Conservation (phyloP, 2,888 invertebrate genomes). For the Helleia helle region DNA sequence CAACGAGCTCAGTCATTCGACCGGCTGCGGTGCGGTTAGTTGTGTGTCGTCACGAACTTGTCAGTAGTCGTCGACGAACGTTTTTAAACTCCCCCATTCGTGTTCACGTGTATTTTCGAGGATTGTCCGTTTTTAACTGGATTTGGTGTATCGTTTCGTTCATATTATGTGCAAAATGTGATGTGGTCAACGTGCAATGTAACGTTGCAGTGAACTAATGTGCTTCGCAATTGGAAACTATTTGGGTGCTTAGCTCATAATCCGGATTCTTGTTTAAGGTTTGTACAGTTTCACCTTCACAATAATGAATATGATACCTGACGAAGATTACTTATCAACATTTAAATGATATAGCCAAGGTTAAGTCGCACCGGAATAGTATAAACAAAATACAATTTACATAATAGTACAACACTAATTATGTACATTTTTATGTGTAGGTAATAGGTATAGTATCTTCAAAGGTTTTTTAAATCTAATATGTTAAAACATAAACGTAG, state of each 20-base stretch:
- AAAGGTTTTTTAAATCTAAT: too few species aligned
- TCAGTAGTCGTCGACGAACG: conserved; percentile 49
- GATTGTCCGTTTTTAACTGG: conserved; percentile 36
- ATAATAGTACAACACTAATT: too few species aligned
- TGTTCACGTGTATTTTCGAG: conserved; percentile 37
- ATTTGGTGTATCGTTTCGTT: conserved; percentile 44
- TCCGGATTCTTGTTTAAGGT: conserved; percentile 29
- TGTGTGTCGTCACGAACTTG: conserved; percentile 19
- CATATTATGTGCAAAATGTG: conserved; percentile 68
- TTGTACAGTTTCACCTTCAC: neutral
- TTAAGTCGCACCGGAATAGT: neutral
- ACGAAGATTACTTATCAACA: too few species aligned
- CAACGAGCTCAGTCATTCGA: conserved; percentile 49
- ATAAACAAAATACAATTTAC: too few species aligned
- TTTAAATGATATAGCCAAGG: neutral
- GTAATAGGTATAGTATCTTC: too few species aligned
- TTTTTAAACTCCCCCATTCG: conserved; percentile 36
- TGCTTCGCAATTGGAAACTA: conserved; percentile 59
- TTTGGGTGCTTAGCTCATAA: conserved; percentile 29
- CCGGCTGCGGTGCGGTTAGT: conserved; percentile 29
- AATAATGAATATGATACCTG: too few species aligned
- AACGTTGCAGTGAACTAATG: conserved; percentile 66
- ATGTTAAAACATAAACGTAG: too few species aligned
- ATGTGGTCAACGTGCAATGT: conserved; percentile 61
- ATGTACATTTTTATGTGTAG: too few species aligned